A percentile compares a stretch with the other conserved stretches of the same genome.
Evolutionary conservation across 2,888 invertebrate species (phyloP).

Genomic region (Plagodis dolabraria): DNA sequence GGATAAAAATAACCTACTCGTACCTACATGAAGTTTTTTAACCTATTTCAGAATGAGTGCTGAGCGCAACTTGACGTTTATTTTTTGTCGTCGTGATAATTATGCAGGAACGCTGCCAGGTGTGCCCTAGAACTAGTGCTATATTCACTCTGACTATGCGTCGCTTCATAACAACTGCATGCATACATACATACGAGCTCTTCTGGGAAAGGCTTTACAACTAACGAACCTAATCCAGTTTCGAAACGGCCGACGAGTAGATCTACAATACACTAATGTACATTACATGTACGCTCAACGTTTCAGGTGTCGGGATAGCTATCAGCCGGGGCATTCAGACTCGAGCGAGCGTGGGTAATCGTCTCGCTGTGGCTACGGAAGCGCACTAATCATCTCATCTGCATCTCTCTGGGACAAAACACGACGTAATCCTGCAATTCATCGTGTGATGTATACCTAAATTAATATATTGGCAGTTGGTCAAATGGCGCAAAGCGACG

Average conservation of each 20-base stretch:
- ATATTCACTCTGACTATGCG: not conserved
- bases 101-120: conserved; percentile 9
- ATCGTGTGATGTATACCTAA: no score
- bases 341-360: not conserved
- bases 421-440: no score
- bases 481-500: no score
- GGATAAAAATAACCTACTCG: conserved; percentile 9
- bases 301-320: not conserved
- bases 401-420: not conserved
- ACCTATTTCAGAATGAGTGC: conserved; percentile 12
- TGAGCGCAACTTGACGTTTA: not conserved
- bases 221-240: not conserved
- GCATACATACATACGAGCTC: not conserved
- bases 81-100: conserved; percentile 2
- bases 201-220: not conserved
- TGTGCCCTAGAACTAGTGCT: not conserved
- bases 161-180: not conserved
- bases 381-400: not conserved
- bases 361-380: not conserved
- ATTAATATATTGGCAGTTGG: no score
- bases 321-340: no score
- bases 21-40: not conserved
- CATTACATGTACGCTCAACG: not conserved
- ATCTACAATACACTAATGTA: not conserved
- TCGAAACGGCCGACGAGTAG: not conserved